Percentiles rank a stretch among this genome's conserved stretches.
phyloP scores from a whole-genome alignment of 1,140 invertebrate species.

The Zelostemma sp. region DNA sequence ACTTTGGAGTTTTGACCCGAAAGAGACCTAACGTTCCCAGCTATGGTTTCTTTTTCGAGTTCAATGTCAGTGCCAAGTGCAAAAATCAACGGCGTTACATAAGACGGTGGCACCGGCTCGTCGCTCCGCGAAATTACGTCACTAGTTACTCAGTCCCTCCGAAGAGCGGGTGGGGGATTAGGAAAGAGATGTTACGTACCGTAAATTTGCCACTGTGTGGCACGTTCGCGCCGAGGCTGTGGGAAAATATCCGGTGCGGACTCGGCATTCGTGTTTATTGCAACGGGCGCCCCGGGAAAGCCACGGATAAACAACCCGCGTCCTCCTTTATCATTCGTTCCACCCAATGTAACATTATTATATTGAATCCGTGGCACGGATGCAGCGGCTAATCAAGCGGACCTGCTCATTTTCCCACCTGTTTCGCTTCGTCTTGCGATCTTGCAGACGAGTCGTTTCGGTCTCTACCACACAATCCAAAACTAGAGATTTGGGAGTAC shows the following conservation, averaged over 20 bases:
- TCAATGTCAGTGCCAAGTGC: not conserved
- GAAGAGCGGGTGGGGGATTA: constrained; percentile 38
- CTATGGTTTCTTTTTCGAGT: not conserved
- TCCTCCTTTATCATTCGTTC: constrained; percentile 61
- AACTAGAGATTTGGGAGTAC: not conserved
- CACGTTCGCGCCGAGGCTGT: constrained; percentile 54
- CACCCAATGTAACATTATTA: constrained; percentile 45
- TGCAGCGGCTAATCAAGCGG: constrained; percentile 24
- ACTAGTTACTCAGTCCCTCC: constrained; percentile 41
- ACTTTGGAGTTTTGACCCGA: not conserved
- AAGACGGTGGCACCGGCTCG: not conserved
- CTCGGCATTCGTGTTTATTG: constrained; percentile 48
- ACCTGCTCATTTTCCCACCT: not conserved
- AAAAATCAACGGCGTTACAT: not conserved
- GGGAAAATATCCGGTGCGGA: constrained; percentile 56
- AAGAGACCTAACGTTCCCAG: too few relatives aligned
- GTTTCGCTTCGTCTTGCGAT: not conserved
- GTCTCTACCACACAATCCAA: too few relatives aligned
- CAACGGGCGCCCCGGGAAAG: constrained; percentile 45
- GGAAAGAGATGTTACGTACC: constrained; percentile 59
- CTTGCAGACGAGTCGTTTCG: too few relatives aligned
- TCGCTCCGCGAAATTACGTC: constrained; percentile 30
- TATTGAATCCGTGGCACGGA: constrained; percentile 35
- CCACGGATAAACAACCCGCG: constrained; percentile 41
- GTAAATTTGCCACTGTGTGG: constrained; percentile 58